Evolutionary conservation across 2,888 invertebrate species (phyloP), one percentile per base, ranked within the genome.

Genomic region (Drosophila quinaria): DNA sequence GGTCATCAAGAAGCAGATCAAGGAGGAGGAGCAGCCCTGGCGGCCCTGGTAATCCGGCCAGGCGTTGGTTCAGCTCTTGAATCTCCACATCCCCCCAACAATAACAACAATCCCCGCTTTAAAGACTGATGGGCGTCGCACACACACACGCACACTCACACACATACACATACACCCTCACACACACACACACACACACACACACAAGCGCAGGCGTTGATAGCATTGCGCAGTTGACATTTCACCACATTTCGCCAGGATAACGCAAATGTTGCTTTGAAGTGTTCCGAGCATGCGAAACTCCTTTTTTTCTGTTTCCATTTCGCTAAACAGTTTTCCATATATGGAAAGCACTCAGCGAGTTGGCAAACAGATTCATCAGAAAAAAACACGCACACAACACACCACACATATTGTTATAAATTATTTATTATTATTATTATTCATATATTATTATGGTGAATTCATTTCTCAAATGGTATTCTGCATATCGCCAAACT

Each of bases 11-110:
- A 96, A 94, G 93, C 87, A 90, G 70, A 94, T 93, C 62, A 93
- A 93, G 70, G 94, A 94, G 70, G 96, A 96, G 88, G 96, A 96
- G 47, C 96, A 96, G 89, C 96, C 96, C 29, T 97, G 97, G 97
- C 94, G 97, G 89, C 97, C 97, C 3, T 97, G 97, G 97, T 96
- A 88, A 79, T 25, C 8, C 13, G 90, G 77, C 47, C 62, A 52
- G 63, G 15, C 50, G 64, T 58, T 47, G 44, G 44, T 35, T 63
- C 37, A 22, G 19, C 11, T 15, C 39, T 64, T 39, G 76, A 65
- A 74, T 74, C 74, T 78, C 58, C 31, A 6, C 5, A 13, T 13
- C 31, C 39, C 29, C 44, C 29, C 25, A 22, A 22, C 22, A 22
- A 22, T 9, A 29, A 29, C 29, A 8, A 29, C 29, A 29, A 29